Percentiles rank a stretch among this genome's conserved stretches.
These are phyloP conservation scores for Hippocampus guttulatus DNA, from an alignment of 2,113 vertebrate species.

Conservation along the genomic window DNA sequence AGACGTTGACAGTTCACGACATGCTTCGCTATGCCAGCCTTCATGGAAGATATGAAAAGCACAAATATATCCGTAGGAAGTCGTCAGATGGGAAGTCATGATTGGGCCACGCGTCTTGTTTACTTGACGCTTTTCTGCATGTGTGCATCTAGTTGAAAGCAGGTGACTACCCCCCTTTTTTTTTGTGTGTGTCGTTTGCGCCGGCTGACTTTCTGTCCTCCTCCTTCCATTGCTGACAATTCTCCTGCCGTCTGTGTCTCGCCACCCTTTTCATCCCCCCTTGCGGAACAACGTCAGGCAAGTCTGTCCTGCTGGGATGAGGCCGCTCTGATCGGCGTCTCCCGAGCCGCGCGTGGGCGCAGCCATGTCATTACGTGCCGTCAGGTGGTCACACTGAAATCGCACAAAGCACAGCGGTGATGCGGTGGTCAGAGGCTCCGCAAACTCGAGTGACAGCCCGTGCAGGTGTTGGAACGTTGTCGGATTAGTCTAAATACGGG, in stretches of 20 bases:
- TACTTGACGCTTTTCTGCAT: neutral
- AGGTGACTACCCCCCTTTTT: slow-evolving; percentile 10
- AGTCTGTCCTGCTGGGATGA: slow-evolving; percentile 47
- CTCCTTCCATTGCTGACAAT: slow-evolving; percentile 11
- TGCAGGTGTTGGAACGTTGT: slow-evolving; percentile 53
- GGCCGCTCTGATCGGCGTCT: slow-evolving; percentile 40
- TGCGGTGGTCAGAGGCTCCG: slow-evolving; percentile 19
- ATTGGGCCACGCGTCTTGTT: neutral
- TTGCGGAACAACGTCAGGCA: slow-evolving; percentile 41
- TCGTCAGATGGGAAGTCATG: neutral
- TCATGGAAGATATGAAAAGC: neutral
- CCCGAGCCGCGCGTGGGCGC: slow-evolving; percentile 49
- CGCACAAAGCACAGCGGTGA: slow-evolving; percentile 40
- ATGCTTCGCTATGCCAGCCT: neutral
- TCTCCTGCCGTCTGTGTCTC: slow-evolving; percentile 24
- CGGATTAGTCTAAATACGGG: slow-evolving; percentile 55
- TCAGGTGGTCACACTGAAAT: slow-evolving; percentile 55
- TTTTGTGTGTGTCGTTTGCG: neutral
- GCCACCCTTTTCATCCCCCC: slow-evolving; percentile 20
- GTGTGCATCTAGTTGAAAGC: neutral
- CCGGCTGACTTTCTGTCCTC: neutral
- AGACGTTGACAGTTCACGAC: neutral
- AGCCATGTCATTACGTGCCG: slow-evolving; percentile 63
- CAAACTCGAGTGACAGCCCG: slow-evolving; percentile 30
- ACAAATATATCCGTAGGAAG: neutral